Evolutionary conservation across 2,888 invertebrate genomes (phyloP).

Genomic region (Harpagoxenus sublaevis): DNA sequence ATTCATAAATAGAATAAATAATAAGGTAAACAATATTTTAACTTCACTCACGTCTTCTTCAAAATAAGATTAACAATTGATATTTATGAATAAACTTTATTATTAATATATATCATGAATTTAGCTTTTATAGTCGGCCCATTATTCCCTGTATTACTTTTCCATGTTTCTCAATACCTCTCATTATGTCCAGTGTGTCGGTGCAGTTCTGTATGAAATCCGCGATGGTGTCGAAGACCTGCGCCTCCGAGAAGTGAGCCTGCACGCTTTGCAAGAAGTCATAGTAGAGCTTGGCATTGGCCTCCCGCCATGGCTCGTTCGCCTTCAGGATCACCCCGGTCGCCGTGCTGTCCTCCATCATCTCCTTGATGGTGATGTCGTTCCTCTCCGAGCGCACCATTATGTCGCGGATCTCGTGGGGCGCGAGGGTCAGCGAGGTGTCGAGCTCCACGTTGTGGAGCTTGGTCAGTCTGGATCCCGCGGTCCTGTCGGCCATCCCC

Average conservation of each 20-base stretch:
- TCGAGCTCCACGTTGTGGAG: constrained; percentile 67
- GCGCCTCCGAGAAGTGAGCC: constrained; percentile 82
- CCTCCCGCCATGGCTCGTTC: constrained; percentile 82
- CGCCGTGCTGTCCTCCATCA: constrained; percentile 83
- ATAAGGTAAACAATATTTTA: no score
- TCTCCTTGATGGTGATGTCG: constrained; percentile 80
- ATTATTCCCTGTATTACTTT: background rate
- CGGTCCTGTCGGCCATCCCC: constrained; percentile 58
- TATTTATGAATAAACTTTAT: no score
- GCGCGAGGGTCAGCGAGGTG: constrained; percentile 75
- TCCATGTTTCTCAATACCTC: constrained; percentile 73
- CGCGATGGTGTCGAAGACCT: constrained; percentile 89
- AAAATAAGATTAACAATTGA: no score
- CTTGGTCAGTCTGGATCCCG: constrained; percentile 59
- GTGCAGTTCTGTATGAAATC: constrained; percentile 90
- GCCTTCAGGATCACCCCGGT: constrained; percentile 83
- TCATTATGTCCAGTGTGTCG: constrained; percentile 88
- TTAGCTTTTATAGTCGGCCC: no score
- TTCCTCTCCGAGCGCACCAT: constrained; percentile 76
- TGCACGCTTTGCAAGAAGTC: constrained; percentile 84
- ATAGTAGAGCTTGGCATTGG: constrained; percentile 80
- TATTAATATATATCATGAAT: no score
- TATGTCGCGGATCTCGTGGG: constrained; percentile 79
- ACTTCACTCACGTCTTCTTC: no score
- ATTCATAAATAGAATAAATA: no score